These are phyloP conservation scores for Moxostoma hubbsi DNA, from an alignment of 2,797 vertebrate genomes.

Conservation along the genomic window DNA sequence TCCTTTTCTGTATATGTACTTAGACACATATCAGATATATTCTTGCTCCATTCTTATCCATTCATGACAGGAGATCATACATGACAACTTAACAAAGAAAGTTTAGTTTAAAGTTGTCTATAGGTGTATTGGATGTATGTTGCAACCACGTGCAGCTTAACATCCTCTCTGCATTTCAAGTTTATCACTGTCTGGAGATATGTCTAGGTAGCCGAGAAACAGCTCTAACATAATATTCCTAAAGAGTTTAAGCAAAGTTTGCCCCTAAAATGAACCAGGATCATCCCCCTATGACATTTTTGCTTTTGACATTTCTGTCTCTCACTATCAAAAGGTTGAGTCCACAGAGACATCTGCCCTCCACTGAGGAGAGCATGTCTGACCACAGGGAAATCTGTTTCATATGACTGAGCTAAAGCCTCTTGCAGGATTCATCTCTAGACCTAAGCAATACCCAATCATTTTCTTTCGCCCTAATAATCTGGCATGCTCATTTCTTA, in stretches of 20 bases:
- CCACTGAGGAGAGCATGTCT: conserved; percentile 37
- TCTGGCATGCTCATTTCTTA: not conserved
- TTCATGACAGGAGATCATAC: not conserved
- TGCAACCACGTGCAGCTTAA: not conserved
- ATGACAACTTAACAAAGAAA: conserved; percentile 8
- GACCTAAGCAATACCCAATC: conserved; percentile 13
- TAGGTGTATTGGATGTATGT: not conserved
- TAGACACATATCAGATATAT: not conserved
- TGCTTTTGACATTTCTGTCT: conserved; percentile 73
- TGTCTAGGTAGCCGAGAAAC: not conserved
- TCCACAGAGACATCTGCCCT: conserved; percentile 63
- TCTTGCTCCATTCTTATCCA: not conserved
- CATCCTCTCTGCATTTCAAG: not conserved
- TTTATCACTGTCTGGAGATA: not conserved
- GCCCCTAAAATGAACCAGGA: conserved; percentile 73
- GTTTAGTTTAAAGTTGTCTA: not conserved
- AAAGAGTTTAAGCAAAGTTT: conserved; percentile 69
- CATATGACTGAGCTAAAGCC: conserved; percentile 70
- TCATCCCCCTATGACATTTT: conserved; percentile 68
- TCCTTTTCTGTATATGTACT: not conserved
- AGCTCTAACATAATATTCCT: conserved; percentile 51
- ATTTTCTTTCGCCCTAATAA: not conserved
- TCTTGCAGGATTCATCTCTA: conserved; percentile 35
- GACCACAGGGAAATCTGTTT: conserved; percentile 73
- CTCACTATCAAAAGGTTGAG: conserved; percentile 67